A percentile compares a stretch with the other conserved stretches of the same genome.
phyloP scores from a whole-genome alignment of 2,797 vertebrate species.

The Nyctibius grandis region DNA sequence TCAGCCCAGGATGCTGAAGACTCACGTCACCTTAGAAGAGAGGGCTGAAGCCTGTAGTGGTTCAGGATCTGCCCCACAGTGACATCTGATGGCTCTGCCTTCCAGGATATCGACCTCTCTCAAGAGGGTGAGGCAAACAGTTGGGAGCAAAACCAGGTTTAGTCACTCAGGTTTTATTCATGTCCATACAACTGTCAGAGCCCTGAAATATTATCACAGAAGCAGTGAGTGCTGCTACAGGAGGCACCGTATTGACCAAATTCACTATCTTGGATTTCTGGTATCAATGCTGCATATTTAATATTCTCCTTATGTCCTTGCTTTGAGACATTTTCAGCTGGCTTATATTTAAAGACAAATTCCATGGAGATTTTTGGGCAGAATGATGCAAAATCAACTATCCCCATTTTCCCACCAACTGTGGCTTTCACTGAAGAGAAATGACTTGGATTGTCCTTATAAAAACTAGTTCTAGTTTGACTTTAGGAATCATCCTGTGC shows the following conservation, averaged over 20 bases:
- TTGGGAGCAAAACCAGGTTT: neutral
- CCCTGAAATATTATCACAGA: neutral
- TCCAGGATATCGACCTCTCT: neutral
- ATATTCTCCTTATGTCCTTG: neutral
- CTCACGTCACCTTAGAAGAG: neutral
- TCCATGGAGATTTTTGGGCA: neutral
- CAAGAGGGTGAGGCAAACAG: fast-evolving
- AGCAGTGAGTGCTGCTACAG: neutral
- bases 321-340: neutral
- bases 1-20: neutral
- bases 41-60: neutral
- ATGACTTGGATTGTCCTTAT: neutral
- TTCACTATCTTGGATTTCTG: neutral
- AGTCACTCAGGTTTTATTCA: neutral
- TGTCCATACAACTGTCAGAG: neutral
- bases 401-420: neutral
- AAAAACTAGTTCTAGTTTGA: neutral
- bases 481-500: neutral
- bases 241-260: neutral
- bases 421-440: neutral
- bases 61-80: neutral
- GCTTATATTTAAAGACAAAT: neutral
- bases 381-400: neutral
- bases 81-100: neutral
- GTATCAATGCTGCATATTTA: neutral